A percentile compares a stretch with the other conserved stretches of the same genome.
Conservation (phyloP, 2,113 vertebrate genomes). For the Noturus placidus region DNA sequence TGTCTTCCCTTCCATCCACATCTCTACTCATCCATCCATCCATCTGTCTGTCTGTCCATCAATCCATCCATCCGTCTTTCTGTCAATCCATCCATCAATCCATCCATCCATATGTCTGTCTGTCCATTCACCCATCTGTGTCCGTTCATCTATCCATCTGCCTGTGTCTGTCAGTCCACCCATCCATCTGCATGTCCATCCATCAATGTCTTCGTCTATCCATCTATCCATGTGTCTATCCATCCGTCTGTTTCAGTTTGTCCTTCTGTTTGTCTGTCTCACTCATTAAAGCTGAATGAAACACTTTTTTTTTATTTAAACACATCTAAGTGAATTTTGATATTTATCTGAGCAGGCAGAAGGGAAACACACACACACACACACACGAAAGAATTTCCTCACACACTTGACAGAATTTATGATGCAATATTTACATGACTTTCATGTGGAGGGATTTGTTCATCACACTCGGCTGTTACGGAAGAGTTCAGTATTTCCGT, state of each 20-base stretch:
- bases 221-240: not conserved
- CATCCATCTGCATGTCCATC: not conserved
- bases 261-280: not conserved
- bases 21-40: not conserved
- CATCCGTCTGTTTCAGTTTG: not conserved
- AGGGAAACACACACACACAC: not conserved
- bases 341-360: not conserved
- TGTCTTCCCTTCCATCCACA: too few species aligned
- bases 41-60: too few species aligned
- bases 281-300: not conserved
- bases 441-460: constrained; percentile 50
- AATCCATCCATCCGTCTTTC: not conserved
- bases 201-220: not conserved
- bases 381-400: constrained; percentile 27
- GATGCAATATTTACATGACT: constrained; percentile 46
- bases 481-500: constrained; percentile 30
- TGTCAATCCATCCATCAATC: not conserved
- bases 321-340: not conserved
- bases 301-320: not conserved
- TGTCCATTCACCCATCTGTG: not conserved
- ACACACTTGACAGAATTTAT: constrained; percentile 39
- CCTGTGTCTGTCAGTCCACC: not conserved
- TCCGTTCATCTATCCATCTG: not conserved
- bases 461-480: constrained; percentile 45
- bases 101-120: not conserved